phyloP scores from a whole-genome alignment of 2,797 vertebrate species.

The Anisognathus igniventris region DNA sequence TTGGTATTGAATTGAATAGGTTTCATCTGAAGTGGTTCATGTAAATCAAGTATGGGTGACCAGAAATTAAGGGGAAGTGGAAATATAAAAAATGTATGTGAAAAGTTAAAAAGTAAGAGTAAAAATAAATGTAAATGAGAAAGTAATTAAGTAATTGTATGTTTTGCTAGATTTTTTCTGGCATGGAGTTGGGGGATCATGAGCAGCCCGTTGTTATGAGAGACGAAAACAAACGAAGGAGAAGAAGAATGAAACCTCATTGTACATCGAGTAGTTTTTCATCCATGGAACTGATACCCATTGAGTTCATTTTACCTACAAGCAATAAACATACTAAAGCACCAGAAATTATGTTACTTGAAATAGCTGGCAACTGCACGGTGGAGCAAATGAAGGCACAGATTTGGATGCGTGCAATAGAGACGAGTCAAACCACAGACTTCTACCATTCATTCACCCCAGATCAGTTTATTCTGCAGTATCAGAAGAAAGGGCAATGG shows the following conservation, averaged over 20 bases:
- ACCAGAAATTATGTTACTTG: conserved; percentile 79
- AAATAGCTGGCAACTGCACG: conserved; percentile 90
- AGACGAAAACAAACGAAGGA: conserved; percentile 84
- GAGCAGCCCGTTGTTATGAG: conserved; percentile 82
- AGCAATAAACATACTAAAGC: conserved; percentile 74
- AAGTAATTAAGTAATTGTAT: background rate
- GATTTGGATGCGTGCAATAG: conserved; percentile 90
- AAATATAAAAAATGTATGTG: background rate
- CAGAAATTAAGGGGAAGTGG: background rate
- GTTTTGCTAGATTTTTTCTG: conserved; percentile 73
- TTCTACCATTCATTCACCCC: conserved; percentile 89
- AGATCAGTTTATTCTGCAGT: conserved; percentile 91
- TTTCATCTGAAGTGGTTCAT: background rate
- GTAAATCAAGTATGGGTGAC: background rate
- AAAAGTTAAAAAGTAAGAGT: background rate
- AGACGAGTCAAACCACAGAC: conserved; percentile 82
- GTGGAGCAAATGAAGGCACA: conserved; percentile 96
- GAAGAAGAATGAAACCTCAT: conserved; percentile 91
- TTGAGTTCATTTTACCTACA: conserved; percentile 92
- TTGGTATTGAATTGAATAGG: background rate
- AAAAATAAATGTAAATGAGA: background rate
- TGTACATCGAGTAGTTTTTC: conserved; percentile 65
- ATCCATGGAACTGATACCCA: conserved; percentile 85
- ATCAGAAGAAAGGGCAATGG: conserved; percentile 95
- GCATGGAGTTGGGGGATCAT: conserved; percentile 85